Percentiles rank a stretch among this genome's conserved stretches.
phyloP scores from a whole-genome alignment of 2,888 invertebrate genomes.

The Vanessa cardui region DNA sequence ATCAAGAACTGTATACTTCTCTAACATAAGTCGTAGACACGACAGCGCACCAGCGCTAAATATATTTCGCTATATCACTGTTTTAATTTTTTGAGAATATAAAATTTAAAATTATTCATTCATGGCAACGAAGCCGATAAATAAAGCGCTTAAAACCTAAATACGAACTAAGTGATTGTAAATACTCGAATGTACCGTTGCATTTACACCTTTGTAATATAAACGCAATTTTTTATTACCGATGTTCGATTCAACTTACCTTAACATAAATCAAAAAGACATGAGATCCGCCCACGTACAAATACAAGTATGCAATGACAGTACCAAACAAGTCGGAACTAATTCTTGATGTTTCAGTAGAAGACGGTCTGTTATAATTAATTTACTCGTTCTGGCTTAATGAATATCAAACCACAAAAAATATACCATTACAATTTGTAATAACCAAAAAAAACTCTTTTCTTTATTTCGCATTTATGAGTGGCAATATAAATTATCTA shows the following conservation, averaged over 20 bases:
- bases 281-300: not conserved
- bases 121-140: not conserved
- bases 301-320: not conserved
- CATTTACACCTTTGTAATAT: slow-evolving; percentile 1
- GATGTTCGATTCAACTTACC: not conserved
- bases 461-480: too few species aligned
- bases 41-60: too few species aligned
- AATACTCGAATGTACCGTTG: not conserved
- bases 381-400: not conserved
- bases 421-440: too few species aligned
- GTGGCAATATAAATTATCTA: too few species aligned
- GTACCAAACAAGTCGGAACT: not conserved
- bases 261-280: not conserved
- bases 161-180: not conserved
- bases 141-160: not conserved
- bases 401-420: not conserved
- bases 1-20: too few species aligned
- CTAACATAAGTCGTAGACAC: too few species aligned
- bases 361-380: not conserved
- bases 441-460: too few species aligned
- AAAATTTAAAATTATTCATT: not conserved
- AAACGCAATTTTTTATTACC: not conserved
- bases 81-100: not conserved
- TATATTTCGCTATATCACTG: too few species aligned
- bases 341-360: not conserved